phyloP scores from a whole-genome alignment of 2,888 invertebrate genomes.

The Erebia palarica region DNA sequence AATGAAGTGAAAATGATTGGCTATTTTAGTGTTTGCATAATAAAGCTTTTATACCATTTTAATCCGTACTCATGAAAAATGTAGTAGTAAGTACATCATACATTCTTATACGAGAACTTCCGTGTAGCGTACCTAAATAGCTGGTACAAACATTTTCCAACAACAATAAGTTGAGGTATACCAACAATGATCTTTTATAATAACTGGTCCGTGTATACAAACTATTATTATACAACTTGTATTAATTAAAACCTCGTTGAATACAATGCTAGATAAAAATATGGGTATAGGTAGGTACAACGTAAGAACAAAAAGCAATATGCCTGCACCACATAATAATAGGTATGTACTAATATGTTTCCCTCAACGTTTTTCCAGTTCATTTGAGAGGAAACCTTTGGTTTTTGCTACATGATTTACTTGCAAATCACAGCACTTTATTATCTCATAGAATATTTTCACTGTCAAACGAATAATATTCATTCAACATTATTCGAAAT shows the following conservation, averaged over 20 bases:
- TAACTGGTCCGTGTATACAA: not conserved
- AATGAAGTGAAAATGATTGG: too few species aligned
- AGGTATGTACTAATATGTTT: not conserved
- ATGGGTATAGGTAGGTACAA: not conserved
- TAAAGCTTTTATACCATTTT: too few species aligned
- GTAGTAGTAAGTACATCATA: too few species aligned
- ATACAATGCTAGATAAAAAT: constrained; percentile 4
- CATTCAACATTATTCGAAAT: not conserved
- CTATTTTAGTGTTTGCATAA: too few species aligned
- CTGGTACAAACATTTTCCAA: not conserved
- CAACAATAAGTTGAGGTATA: not conserved
- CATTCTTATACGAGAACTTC: too few species aligned
- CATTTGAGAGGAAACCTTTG: not conserved
- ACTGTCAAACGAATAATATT: not conserved
- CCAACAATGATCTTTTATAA: not conserved
- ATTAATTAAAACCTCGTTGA: constrained; percentile 17
- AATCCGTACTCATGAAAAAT: too few species aligned
- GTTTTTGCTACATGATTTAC: not conserved
- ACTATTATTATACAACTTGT: constrained; percentile 7
- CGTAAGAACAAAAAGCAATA: constrained; percentile 5
- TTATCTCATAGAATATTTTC: not conserved
- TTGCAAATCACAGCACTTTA: not conserved
- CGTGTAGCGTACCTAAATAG: not conserved
- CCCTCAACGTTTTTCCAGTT: constrained; percentile 1
- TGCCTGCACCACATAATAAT: not conserved